Evolutionary conservation across 2,797 vertebrate genomes (phyloP).

Genomic region (Delichon dasypus): DNA sequence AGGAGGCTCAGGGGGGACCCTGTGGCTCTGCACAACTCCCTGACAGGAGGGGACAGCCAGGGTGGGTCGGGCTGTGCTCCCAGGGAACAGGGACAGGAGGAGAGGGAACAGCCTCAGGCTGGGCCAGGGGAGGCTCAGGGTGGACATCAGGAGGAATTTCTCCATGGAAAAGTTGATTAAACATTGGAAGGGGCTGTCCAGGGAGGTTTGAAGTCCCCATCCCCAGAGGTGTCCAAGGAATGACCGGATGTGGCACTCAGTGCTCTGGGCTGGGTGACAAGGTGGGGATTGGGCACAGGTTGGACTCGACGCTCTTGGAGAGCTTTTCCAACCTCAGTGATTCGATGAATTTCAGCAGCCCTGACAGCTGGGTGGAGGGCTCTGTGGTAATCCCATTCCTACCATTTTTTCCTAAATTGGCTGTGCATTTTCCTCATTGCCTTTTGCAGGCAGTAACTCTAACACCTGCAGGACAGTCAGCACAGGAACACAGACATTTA

Average conservation of each 20-base stretch:
- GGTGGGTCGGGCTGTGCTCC: background rate
- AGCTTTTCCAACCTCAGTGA: background rate
- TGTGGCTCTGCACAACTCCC: background rate
- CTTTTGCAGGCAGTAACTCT: background rate
- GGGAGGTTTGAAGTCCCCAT: background rate
- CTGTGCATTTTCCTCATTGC: background rate
- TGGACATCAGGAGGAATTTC: background rate
- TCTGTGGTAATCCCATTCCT: background rate
- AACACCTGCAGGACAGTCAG: background rate
- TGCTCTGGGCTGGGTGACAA: background rate
- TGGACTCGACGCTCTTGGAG: rapidly evolving
- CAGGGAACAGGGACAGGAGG: background rate
- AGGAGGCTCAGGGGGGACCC: background rate
- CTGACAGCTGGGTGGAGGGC: background rate
- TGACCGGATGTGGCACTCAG: rapidly evolving
- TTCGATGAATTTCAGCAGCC: background rate
- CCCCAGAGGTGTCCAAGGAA: background rate
- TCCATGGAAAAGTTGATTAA: background rate
- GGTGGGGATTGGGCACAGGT: background rate
- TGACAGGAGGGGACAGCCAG: background rate
- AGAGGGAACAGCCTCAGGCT: background rate
- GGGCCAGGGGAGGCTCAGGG: rapidly evolving
- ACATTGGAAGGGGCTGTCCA: background rate
- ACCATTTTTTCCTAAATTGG: background rate
- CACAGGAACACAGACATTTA: background rate